Evolutionary conservation across 2,113 vertebrate genomes (phyloP).

Genomic region (Cairina moschata): DNA sequence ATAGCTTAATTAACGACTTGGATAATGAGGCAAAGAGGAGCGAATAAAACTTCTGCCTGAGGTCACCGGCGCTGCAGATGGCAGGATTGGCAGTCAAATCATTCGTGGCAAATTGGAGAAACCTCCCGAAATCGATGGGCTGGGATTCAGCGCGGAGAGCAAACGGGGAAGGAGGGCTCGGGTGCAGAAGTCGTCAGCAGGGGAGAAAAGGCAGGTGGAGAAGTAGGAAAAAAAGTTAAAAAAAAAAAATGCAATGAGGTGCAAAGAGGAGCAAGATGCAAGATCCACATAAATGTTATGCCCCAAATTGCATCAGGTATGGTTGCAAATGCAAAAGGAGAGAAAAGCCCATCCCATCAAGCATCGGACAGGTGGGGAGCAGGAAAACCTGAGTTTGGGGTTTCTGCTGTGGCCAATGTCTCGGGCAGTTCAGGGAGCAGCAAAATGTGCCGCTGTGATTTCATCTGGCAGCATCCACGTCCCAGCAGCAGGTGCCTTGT

Average conservation of each 20-base stretch:
- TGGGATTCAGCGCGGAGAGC: background rate
- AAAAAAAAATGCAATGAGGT: background rate
- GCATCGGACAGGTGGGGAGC: background rate
- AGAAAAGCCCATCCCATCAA: background rate
- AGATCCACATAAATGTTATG: background rate
- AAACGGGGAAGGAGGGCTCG: rapidly evolving
- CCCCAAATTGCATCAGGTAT: background rate
- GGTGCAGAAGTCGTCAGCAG: background rate
- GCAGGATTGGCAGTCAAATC: background rate
- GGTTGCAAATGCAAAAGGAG: background rate
- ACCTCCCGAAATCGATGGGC: rapidly evolving
- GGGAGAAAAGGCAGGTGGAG: background rate
- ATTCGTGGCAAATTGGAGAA: background rate
- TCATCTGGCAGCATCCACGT: too few relatives aligned
- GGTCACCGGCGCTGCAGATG: rapidly evolving
- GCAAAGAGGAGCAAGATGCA: too few relatives aligned
- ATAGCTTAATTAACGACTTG: conserved; percentile 37
- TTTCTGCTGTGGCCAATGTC: background rate
- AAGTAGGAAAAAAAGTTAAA: background rate
- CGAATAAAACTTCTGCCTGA: background rate
- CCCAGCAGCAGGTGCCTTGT: too few relatives aligned
- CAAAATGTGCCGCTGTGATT: too few relatives aligned
- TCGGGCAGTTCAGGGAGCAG: background rate
- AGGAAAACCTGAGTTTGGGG: background rate
- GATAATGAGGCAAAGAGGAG: background rate